Evolutionary conservation across 2,113 vertebrate genomes (phyloP).

Genomic region (Dinomys branickii): DNA sequence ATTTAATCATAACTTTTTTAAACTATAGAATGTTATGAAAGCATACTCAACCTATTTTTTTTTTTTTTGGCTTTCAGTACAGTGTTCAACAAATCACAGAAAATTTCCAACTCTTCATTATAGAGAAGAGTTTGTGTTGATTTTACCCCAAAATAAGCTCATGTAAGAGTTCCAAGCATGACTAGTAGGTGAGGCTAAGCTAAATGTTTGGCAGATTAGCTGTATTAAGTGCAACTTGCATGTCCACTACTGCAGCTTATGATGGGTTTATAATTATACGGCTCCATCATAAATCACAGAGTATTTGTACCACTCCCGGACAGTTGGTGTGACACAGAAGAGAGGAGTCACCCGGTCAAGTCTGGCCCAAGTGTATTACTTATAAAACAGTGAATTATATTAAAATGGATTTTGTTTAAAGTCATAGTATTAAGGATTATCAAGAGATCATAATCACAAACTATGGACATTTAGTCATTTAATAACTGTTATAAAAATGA

Average conservation of each 20-base stretch:
- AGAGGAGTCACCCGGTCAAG: neutral
- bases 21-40: neutral
- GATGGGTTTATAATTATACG: neutral
- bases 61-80: neutral
- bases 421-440: neutral
- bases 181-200: neutral
- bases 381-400: neutral
- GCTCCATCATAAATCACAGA: too few relatives aligned
- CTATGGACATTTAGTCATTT: neutral
- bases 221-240: neutral
- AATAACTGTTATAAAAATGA: neutral
- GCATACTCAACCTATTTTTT: neutral
- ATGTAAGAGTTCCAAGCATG: neutral
- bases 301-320: neutral
- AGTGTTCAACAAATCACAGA: neutral
- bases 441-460: neutral
- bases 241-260: neutral
- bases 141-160: neutral
- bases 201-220: neutral
- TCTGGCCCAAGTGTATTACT: neutral
- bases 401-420: neutral
- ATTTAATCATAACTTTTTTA: neutral
- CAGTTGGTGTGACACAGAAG: fast-evolving
- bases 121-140: neutral
- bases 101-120: neutral